Evolutionary conservation across 2,888 invertebrate genomes (phyloP).

Genomic region (Stenoptilia bipunctidactyla): DNA sequence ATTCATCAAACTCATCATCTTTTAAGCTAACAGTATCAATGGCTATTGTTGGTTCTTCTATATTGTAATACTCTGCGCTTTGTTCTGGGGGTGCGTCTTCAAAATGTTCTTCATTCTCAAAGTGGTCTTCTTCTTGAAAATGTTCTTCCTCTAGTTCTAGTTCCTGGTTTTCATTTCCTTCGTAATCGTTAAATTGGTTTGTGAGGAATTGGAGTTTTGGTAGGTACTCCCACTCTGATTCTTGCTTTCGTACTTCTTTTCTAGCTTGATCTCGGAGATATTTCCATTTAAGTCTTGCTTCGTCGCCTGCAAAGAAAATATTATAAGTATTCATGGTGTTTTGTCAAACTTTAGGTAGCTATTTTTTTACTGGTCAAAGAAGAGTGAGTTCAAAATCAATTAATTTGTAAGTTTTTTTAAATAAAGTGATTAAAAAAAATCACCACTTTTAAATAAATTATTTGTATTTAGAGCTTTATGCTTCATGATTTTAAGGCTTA

Average conservation of each 20-base stretch:
- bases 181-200: constrained; percentile 58
- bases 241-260: constrained; percentile 53
- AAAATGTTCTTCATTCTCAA: constrained; percentile 21
- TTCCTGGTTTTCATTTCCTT: constrained; percentile 34
- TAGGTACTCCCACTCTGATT: constrained; percentile 54
- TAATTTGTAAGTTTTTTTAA: no score
- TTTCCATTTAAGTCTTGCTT: constrained; percentile 62
- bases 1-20: constrained; percentile 61
- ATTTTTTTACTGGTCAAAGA: no score
- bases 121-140: constrained; percentile 31
- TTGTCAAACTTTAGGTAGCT: no score
- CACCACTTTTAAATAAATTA: no score
- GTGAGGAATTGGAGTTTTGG: constrained; percentile 53
- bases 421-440: no score
- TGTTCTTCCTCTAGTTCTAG: constrained; percentile 23
- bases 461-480: no score
- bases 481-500: no score
- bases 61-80: constrained; percentile 33
- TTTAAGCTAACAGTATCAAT: constrained; percentile 18
- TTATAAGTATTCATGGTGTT: no score
- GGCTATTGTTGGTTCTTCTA: constrained; percentile 25
- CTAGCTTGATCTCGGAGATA: constrained; percentile 58
- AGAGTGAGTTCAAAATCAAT: no score
- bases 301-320: constrained; percentile 40
- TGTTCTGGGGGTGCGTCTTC: neutral